Evolutionary conservation across 2,797 vertebrate genomes (phyloP).

Genomic region (Buphagus erythrorhynchus): DNA sequence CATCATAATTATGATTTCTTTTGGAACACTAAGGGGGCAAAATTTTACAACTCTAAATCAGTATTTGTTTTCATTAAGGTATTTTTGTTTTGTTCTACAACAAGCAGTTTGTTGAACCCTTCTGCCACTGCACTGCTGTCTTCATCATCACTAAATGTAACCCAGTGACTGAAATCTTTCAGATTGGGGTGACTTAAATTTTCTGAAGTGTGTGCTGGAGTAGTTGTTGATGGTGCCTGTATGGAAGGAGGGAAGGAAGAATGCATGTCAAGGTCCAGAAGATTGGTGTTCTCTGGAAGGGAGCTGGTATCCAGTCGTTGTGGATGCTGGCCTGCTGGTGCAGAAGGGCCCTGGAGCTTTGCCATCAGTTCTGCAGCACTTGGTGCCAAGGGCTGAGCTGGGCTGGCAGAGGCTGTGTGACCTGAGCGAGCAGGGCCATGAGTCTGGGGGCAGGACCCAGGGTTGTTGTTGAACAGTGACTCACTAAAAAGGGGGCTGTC

Average conservation of each 20-base stretch:
- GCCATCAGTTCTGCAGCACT: neutral
- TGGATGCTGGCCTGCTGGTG: neutral
- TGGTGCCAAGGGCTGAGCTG: neutral
- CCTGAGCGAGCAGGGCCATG: accelerated
- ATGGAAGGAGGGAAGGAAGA: neutral
- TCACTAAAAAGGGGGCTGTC: slow-evolving; percentile 20
- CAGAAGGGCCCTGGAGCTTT: neutral
- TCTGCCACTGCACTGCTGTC: slow-evolving; percentile 31
- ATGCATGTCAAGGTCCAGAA: neutral
- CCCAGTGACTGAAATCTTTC: slow-evolving; percentile 57
- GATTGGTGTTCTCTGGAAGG: neutral
- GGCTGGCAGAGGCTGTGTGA: neutral
- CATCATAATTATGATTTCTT: neutral
- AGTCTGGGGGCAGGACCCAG: neutral
- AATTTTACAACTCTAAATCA: neutral
- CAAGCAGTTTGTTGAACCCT: slow-evolving; percentile 41
- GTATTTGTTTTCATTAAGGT: neutral
- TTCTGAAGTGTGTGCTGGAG: neutral
- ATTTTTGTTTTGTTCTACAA: slow-evolving; percentile 12
- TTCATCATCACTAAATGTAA: slow-evolving; percentile 56
- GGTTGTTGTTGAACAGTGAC: neutral
- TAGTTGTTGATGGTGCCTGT: neutral
- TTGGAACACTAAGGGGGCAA: neutral
- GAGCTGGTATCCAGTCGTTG: neutral
- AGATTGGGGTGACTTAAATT: neutral